These are phyloP conservation scores for Paradoxurus hermaphroditus DNA, from an alignment of 2,113 vertebrate genomes.

Conservation along the genomic window DNA sequence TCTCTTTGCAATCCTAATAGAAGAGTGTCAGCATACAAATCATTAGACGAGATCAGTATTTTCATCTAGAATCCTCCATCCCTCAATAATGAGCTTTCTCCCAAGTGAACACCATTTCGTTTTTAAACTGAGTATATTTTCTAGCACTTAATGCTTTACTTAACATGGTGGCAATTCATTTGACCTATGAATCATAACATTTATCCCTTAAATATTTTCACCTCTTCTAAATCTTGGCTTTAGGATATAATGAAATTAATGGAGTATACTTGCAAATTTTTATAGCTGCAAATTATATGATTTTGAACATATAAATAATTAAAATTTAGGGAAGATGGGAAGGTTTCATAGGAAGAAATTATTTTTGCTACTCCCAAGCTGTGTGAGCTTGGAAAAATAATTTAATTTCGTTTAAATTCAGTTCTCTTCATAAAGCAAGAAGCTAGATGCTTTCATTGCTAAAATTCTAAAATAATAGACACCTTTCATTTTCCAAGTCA, in stretches of 20 bases:
- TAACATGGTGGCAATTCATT: slow-evolving; percentile 17
- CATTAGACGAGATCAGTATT: slow-evolving; percentile 66
- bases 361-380: neutral
- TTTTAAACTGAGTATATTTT: slow-evolving; percentile 51
- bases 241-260: slow-evolving; percentile 29
- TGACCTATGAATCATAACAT: slow-evolving; percentile 60
- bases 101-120: slow-evolving; percentile 20
- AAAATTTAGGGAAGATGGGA: neutral
- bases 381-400: neutral
- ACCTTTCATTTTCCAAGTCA: neutral
- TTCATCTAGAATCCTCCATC: slow-evolving; percentile 40
- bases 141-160: slow-evolving; percentile 47
- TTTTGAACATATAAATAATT: slow-evolving; percentile 49
- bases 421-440: neutral
- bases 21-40: slow-evolving; percentile 67
- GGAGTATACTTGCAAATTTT: neutral
- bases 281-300: slow-evolving; percentile 47
- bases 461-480: neutral
- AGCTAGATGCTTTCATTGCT: neutral
- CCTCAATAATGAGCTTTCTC: slow-evolving; percentile 14
- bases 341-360: neutral
- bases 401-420: slow-evolving; percentile 7
- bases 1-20: slow-evolving; percentile 54
- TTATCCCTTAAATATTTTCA: slow-evolving; percentile 67
- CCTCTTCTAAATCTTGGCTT: slow-evolving; percentile 18